Conservation (phyloP, 1,140 invertebrate species). For the Heliconius melpomene region DNA sequence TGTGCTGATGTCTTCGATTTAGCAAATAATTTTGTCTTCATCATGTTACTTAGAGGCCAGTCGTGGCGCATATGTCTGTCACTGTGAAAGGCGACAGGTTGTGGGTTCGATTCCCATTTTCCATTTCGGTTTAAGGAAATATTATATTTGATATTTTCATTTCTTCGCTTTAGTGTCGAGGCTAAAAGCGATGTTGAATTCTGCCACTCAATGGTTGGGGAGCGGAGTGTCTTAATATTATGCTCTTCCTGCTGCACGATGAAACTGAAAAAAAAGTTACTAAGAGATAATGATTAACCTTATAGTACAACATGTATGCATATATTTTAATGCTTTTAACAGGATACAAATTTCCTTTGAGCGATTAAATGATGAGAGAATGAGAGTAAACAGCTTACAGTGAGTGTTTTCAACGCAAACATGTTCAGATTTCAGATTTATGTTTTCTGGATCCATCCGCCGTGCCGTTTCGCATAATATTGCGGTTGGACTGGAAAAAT, state of each 20-base stretch:
- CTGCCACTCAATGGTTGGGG: no score
- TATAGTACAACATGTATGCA: not conserved
- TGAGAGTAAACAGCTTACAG: slow-evolving; percentile 49
- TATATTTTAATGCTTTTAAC: not conserved
- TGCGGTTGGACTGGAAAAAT: slow-evolving; percentile 72
- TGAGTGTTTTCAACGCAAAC: slow-evolving; percentile 66
- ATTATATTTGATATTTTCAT: no score
- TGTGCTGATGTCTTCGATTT: slow-evolving; percentile 13
- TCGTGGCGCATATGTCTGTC: no score
- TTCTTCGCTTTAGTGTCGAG: no score
- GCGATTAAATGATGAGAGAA: slow-evolving; percentile 12
- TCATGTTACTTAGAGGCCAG: not conserved
- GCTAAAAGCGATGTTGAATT: no score
- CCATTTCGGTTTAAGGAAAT: no score
- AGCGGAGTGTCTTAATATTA: no score
- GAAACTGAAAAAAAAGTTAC: not conserved
- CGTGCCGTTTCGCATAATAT: slow-evolving; percentile 71
- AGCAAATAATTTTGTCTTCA: slow-evolving; percentile 1
- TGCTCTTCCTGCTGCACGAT: no score
- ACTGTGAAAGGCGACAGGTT: no score
- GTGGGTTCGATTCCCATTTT: no score
- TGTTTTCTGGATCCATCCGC: slow-evolving; percentile 75
- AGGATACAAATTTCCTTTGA: not conserved
- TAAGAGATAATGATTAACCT: not conserved
- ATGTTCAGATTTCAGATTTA: slow-evolving; percentile 76